phyloP scores from a whole-genome alignment of 2,797 vertebrate genomes.

The Acridotheres tristis region DNA sequence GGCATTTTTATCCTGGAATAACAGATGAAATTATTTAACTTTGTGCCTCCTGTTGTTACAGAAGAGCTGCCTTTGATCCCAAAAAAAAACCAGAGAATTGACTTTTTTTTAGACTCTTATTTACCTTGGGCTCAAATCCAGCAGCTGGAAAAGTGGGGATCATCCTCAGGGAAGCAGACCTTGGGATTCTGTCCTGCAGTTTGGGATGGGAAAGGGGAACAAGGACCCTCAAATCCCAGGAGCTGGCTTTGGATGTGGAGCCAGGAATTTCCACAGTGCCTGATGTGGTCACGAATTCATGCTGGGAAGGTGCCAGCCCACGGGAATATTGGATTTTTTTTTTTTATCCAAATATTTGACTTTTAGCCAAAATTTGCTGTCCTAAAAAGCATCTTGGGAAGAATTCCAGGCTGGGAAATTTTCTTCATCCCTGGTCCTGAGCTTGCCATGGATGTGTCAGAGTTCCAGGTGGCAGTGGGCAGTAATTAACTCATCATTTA shows the following conservation, averaged over 20 bases:
- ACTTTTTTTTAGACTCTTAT: neutral
- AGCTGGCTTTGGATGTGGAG: neutral
- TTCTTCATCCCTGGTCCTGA: neutral
- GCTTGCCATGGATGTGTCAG: rapidly evolving
- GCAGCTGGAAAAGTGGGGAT: no score
- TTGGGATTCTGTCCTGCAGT: neutral
- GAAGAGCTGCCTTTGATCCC: neutral
- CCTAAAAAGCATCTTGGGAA: neutral
- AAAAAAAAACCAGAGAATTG: neutral
- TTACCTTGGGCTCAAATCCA: no score
- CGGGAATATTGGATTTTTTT: neutral
- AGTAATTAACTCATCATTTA: neutral
- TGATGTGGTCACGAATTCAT: rapidly evolving
- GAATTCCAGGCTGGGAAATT: neutral
- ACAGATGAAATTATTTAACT: neutral
- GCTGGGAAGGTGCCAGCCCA: neutral
- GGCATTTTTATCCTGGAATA: neutral
- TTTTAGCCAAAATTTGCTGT: neutral
- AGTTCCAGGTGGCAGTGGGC: neutral
- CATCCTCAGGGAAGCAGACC: neutral
- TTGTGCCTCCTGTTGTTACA: neutral
- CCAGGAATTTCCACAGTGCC: rapidly evolving
- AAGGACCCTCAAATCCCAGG: neutral
- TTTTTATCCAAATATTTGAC: neutral
- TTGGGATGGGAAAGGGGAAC: neutral